These are phyloP conservation scores for Terrapene triunguis DNA, from an alignment of 2,113 vertebrate species.

Conservation along the genomic window DNA sequence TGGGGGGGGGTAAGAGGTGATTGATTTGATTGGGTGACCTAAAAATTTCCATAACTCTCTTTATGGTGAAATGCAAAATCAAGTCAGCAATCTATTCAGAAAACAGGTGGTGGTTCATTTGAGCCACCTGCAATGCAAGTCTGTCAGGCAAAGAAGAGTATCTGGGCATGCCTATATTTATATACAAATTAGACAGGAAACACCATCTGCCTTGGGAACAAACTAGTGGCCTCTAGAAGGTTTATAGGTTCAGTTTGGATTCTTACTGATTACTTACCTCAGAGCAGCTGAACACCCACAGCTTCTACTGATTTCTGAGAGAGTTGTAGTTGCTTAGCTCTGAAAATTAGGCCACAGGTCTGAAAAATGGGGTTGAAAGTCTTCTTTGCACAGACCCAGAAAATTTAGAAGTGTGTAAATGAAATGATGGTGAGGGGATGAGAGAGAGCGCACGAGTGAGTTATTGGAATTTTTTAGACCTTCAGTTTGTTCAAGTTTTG, in stretches of 20 bases:
- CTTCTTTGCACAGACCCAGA: neutral
- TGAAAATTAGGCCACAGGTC: neutral
- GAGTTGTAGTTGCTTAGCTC: constrained; percentile 33
- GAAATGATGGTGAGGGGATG: neutral
- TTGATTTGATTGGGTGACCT: neutral
- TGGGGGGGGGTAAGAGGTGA: accelerated
- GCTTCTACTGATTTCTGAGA: constrained; percentile 12
- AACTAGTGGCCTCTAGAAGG: constrained; percentile 35
- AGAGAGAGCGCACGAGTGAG: neutral
- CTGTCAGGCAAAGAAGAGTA: constrained; percentile 37
- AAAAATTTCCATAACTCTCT: accelerated
- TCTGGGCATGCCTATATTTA: constrained; percentile 29
- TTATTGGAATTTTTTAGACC: neutral
- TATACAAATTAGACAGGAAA: constrained; percentile 63
- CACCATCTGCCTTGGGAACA: constrained; percentile 55
- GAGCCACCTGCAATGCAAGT: constrained; percentile 34
- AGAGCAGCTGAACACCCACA: constrained; percentile 30
- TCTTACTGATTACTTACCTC: constrained; percentile 12
- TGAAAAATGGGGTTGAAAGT: neutral
- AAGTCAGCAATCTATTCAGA: neutral
- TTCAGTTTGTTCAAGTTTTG: neutral
- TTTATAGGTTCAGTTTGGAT: constrained; percentile 43
- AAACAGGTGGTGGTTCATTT: neutral
- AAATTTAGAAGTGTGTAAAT: neutral
- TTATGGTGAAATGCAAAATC: neutral